phyloP scores from a whole-genome alignment of 2,113 vertebrate genomes.

The Scalopus aquaticus region DNA sequence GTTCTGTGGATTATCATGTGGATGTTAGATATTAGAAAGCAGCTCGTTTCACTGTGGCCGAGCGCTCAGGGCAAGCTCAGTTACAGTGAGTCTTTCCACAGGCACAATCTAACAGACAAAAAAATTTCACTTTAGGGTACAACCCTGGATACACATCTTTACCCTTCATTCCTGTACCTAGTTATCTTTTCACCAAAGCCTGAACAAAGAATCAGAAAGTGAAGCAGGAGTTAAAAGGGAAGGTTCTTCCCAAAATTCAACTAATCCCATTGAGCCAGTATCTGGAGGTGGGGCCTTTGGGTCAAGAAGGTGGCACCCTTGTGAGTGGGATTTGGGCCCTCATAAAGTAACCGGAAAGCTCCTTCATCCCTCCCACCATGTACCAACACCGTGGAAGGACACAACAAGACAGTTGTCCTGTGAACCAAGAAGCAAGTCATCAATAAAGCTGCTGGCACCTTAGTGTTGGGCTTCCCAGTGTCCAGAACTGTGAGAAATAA shows the following conservation, averaged over 20 bases:
- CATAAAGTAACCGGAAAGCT: not conserved
- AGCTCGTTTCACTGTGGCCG: not conserved
- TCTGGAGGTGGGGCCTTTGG: not conserved
- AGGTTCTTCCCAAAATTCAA: not conserved
- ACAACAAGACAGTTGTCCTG: not conserved
- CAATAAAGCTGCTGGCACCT: not conserved
- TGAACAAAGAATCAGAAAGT: not conserved
- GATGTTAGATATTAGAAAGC: not conserved
- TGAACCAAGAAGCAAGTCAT: not conserved
- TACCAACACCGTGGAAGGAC: not conserved
- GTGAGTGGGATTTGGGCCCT: not conserved
- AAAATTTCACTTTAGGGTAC: not conserved
- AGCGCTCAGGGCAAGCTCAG: not conserved
- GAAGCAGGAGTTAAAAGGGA: not conserved
- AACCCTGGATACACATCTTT: not conserved
- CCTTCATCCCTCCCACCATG: not conserved
- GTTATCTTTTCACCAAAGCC: not conserved
- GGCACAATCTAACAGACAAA: not conserved
- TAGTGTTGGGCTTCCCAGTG: not conserved
- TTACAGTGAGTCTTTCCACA: not conserved
- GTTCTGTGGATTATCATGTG: not conserved
- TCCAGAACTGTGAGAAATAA: not conserved
- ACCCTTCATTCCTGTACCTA: not conserved
- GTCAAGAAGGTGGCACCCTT: not conserved
- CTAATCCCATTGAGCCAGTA: not conserved